Conservation (phyloP, 2,888 invertebrate genomes). For the Ceriagrion tenellum region DNA sequence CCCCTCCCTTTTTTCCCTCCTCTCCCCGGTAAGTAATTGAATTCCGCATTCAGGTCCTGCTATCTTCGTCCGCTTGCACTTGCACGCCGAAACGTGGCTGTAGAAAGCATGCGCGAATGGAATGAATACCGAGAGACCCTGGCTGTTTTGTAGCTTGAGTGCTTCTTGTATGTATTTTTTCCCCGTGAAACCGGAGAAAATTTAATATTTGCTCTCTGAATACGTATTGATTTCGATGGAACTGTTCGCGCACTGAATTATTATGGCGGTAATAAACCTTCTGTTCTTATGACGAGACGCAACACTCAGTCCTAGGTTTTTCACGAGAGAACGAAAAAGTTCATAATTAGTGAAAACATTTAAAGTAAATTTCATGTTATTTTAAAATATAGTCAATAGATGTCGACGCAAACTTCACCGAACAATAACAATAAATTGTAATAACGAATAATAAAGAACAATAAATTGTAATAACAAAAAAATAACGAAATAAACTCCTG, state of each 20-base stretch:
- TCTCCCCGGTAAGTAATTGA: constrained; percentile 2
- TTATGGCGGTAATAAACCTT: no score
- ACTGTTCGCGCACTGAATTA: not conserved
- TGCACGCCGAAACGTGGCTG: not conserved
- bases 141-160: not conserved
- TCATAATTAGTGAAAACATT: no score
- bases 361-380: no score
- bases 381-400: no score
- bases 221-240: not conserved
- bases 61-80: not conserved
- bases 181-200: not conserved
- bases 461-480: no score
- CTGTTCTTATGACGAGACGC: no score
- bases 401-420: no score
- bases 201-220: not conserved
- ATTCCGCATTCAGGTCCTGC: not conserved
- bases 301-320: no score
- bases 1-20: not conserved
- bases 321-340: no score
- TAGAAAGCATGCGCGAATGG: not conserved
- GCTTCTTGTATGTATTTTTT: not conserved
- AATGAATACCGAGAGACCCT: not conserved
- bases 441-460: no score
- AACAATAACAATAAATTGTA: no score
- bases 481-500: no score